Percentiles rank a stretch among this genome's conserved stretches.
Evolutionary conservation across 2,113 vertebrate species (phyloP).

Genomic region (Ranitomeya imitator): DNA sequence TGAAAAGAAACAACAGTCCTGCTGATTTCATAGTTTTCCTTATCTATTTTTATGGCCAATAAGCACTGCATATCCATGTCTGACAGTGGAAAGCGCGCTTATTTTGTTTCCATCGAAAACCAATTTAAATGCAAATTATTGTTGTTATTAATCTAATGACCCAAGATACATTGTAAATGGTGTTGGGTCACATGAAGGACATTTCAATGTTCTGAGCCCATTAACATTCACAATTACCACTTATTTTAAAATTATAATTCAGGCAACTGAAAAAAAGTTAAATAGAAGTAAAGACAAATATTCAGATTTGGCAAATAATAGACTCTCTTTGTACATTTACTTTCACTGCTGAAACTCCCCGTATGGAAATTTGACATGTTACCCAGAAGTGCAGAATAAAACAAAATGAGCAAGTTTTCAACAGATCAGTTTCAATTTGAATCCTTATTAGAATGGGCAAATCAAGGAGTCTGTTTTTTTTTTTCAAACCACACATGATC

Average conservation of each 20-base stretch:
- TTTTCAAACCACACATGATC: too few relatives aligned
- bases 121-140: constrained; percentile 59
- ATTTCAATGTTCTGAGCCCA: constrained; percentile 36
- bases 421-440: too few relatives aligned
- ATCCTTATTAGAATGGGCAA: too few relatives aligned
- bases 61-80: constrained; percentile 42
- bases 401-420: too few relatives aligned
- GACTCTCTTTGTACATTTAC: not conserved
- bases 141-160: constrained; percentile 59
- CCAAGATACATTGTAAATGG: constrained; percentile 35
- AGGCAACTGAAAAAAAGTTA: constrained; percentile 9
- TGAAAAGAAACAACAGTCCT: constrained; percentile 15
- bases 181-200: constrained; percentile 49
- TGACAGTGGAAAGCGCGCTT: constrained; percentile 33
- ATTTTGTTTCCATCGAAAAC: constrained; percentile 52
- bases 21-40: constrained; percentile 35
- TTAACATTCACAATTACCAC: constrained; percentile 51
- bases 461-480: too few relatives aligned
- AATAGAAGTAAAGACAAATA: not conserved
- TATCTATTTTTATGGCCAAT: constrained; percentile 41
- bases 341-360: too few relatives aligned
- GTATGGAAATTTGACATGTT: too few relatives aligned
- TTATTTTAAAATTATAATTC: constrained; percentile 36
- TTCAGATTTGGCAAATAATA: not conserved
- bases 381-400: too few relatives aligned